Evolutionary conservation across 2,888 invertebrate species (phyloP).

Genomic region (Xanthia icteritia): DNA sequence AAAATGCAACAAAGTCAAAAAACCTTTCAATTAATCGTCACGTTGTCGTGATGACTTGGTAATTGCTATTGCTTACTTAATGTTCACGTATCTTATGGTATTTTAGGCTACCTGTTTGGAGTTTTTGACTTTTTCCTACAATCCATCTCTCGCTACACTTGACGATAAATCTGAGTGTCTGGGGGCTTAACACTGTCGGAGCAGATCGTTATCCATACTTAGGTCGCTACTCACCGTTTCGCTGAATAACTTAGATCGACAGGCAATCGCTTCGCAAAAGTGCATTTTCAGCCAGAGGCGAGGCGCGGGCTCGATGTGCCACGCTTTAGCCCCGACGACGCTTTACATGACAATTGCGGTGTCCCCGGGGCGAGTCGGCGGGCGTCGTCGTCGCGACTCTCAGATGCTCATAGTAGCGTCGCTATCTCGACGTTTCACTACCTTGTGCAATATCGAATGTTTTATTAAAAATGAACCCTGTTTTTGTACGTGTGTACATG

Average conservation of each 20-base stretch:
- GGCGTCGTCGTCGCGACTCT: constrained; percentile 74
- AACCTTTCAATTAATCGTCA: constrained; percentile 22
- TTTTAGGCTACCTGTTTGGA: background rate
- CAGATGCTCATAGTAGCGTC: constrained; percentile 73
- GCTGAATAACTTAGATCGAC: constrained; percentile 86
- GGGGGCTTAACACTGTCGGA: constrained; percentile 65
- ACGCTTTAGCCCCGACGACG: constrained; percentile 79
- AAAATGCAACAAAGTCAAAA: constrained; percentile 5
- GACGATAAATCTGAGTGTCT: constrained; percentile 60
- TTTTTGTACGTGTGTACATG: constrained; percentile 43
- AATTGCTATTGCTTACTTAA: constrained; percentile 13
- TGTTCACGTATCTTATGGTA: background rate
- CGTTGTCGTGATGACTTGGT: constrained; percentile 1
- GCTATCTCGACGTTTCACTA: constrained; percentile 73
- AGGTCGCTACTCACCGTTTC: constrained; percentile 76
- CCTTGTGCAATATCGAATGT: constrained; percentile 71
- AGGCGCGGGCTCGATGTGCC: constrained; percentile 76
- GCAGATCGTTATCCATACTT: constrained; percentile 84
- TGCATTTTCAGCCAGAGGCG: constrained; percentile 89
- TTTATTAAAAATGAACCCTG: constrained; percentile 68
- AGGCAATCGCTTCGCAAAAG: constrained; percentile 88
- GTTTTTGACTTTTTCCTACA: background rate
- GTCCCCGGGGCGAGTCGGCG: constrained; percentile 84
- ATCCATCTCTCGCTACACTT: constrained; percentile 22
- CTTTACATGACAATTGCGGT: constrained; percentile 89